Conservation (phyloP, 2,888 invertebrate genomes). For the Hirtodrosophila alboralis region DNA sequence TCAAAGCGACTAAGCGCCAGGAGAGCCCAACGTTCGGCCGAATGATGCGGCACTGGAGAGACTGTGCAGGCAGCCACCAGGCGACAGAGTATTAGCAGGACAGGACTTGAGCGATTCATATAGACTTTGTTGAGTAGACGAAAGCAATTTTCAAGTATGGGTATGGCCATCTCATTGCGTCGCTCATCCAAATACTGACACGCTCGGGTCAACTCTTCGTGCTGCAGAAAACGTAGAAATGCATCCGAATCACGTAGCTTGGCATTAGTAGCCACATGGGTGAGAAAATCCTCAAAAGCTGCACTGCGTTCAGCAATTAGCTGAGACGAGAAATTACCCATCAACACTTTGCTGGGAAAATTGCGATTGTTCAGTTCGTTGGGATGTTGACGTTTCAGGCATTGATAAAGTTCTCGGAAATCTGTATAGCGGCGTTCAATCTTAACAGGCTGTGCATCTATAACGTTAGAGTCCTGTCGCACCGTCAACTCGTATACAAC, state of each 20-base stretch:
- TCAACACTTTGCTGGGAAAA: constrained; percentile 89
- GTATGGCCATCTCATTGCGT: constrained; percentile 87
- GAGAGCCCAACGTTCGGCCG: constrained; percentile 88
- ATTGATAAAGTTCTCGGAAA: constrained; percentile 87
- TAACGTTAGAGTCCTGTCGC: constrained; percentile 85
- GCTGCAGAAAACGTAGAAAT: constrained; percentile 88
- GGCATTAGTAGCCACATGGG: constrained; percentile 86
- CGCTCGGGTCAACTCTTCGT: constrained; percentile 87
- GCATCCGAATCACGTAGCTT: constrained; percentile 86
- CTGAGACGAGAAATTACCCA: constrained; percentile 89
- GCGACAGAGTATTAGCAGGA: constrained; percentile 88
- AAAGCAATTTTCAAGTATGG: constrained; percentile 88
- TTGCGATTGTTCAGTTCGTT: constrained; percentile 85
- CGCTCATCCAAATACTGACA: constrained; percentile 86
- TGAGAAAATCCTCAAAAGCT: constrained; percentile 87
- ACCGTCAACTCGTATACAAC: constrained; percentile 89
- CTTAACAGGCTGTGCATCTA: constrained; percentile 87
- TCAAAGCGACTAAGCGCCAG: constrained; percentile 89
- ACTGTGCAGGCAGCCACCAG: constrained; percentile 86
- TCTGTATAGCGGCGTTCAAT: constrained; percentile 90
- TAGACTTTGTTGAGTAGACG: constrained; percentile 87
- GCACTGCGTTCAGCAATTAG: constrained; percentile 87
- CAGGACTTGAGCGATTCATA: constrained; percentile 88
- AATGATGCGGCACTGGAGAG: constrained; percentile 86
- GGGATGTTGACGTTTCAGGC: constrained; percentile 87